Percentiles rank a stretch among this genome's conserved stretches.
These are phyloP conservation scores for Drosophila setosimentum DNA, from an alignment of 2,888 invertebrate species.

Conservation along the genomic window DNA sequence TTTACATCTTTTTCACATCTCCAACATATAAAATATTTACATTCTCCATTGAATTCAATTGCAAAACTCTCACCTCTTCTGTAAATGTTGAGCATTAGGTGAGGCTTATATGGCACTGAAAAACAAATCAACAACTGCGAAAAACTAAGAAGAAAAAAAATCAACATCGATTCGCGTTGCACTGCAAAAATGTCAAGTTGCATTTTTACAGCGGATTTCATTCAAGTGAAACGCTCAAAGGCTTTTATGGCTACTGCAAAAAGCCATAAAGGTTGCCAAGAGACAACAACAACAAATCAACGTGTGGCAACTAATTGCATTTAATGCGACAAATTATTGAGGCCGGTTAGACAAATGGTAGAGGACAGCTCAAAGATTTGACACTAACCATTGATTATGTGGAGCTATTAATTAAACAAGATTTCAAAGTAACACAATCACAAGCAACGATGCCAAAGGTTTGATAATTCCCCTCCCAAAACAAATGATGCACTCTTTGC, in stretches of 20 bases:
- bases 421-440: neutral
- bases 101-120: constrained; percentile 27
- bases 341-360: constrained; percentile 16
- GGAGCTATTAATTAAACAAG: constrained; percentile 5
- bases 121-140: constrained; percentile 14
- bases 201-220: constrained; percentile 50
- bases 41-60: constrained; percentile 24
- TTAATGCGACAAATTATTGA: constrained; percentile 55
- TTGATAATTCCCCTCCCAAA: constrained; percentile 37
- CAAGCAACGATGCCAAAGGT: constrained; percentile 32
- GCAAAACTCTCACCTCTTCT: constrained; percentile 63
- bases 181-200: constrained; percentile 43
- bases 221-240: constrained; percentile 51
- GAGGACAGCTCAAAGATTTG: constrained; percentile 8
- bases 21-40: constrained; percentile 14
- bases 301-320: constrained; percentile 37
- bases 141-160: constrained; percentile 14
- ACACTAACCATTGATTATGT: constrained; percentile 12
- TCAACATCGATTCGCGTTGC: constrained; percentile 29
- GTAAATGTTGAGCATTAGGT: constrained; percentile 23
- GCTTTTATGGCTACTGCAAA: constrained; percentile 42
- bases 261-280: constrained; percentile 36
- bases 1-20: neutral
- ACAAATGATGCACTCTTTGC: constrained; percentile 5
- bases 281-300: constrained; percentile 5